phyloP scores from a whole-genome alignment of 2,888 invertebrate species.

The Cerastoderma edule region DNA sequence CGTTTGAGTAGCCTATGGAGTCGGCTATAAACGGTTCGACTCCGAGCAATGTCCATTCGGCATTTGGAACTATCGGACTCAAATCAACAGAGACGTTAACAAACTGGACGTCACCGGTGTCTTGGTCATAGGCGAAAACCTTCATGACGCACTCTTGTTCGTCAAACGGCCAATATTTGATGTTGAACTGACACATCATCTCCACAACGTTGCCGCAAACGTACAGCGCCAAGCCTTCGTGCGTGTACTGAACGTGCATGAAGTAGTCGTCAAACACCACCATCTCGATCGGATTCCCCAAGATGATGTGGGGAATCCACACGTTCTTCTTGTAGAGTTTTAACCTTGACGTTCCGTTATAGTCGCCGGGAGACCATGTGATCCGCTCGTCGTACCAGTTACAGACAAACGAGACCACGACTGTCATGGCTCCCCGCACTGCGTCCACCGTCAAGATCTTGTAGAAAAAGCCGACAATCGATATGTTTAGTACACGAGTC shows the following conservation, averaged over 20 bases:
- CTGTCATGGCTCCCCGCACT: conserved; percentile 25
- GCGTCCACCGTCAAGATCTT: conserved; percentile 26
- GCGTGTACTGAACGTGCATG: conserved; percentile 21
- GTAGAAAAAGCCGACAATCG: conserved; percentile 27
- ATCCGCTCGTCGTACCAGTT: conserved; percentile 36
- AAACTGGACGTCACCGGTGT: not conserved
- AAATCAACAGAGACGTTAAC: not conserved
- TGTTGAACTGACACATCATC: conserved; percentile 28
- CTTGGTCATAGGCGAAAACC: conserved; percentile 19
- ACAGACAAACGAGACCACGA: not conserved
- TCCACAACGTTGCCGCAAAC: conserved; percentile 15
- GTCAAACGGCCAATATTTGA: conserved; percentile 52
- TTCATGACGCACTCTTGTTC: conserved; percentile 35
- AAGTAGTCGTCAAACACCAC: conserved; percentile 11
- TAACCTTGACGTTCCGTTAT: conserved; percentile 22
- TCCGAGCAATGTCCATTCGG: conserved; percentile 8
- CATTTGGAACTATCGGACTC: not conserved
- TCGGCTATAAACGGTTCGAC: not conserved
- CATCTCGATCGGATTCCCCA: conserved; percentile 29
- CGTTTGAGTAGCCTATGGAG: not conserved
- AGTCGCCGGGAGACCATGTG: conserved; percentile 27
- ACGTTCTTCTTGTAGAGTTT: conserved; percentile 19
- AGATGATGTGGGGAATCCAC: conserved; percentile 32
- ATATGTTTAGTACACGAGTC: conserved; percentile 23
- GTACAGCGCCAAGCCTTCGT: conserved; percentile 22